phyloP scores from a whole-genome alignment of 2,888 invertebrate genomes.

The Nomada goodeniana region DNA sequence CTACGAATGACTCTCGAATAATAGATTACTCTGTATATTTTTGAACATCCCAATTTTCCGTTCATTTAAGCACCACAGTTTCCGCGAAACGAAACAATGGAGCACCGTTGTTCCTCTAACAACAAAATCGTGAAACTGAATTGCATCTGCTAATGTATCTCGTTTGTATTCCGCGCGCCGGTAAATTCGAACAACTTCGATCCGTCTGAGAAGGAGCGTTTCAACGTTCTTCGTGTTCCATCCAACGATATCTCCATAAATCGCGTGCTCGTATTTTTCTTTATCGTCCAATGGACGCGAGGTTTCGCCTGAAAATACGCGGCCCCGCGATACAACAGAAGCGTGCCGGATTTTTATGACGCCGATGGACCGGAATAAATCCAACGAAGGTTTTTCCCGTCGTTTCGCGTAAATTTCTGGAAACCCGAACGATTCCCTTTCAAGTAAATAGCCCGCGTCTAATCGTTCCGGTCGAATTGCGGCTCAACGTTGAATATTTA shows the following conservation, averaged over 20 bases:
- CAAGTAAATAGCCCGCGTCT: conserved; percentile 23
- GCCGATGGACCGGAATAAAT: conserved; percentile 34
- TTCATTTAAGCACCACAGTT: no score
- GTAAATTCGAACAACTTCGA: no score
- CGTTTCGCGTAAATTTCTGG: conserved; percentile 25
- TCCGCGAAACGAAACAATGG: no score
- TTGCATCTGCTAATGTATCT: no score
- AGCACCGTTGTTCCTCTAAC: no score
- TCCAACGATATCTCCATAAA: conserved; percentile 25
- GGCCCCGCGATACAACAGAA: conserved; percentile 5
- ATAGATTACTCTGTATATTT: no score
- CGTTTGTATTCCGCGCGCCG: no score
- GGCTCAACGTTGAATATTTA: conserved; percentile 29
- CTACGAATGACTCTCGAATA: no score
- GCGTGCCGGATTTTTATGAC: conserved; percentile 40
- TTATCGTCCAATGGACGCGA: conserved; percentile 20
- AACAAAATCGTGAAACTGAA: no score
- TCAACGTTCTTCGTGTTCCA: neutral
- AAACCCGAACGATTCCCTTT: conserved; percentile 1
- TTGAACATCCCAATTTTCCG: no score
- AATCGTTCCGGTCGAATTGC: conserved; percentile 31
- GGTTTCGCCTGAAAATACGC: conserved; percentile 12
- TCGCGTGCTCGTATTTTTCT: conserved; percentile 26
- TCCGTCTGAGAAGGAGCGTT: neutral
- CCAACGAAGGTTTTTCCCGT: conserved; percentile 3